A percentile compares a stretch with the other conserved stretches of the same genome.
These are phyloP conservation scores for Prietella phreatophila DNA, from an alignment of 2,113 vertebrate genomes.

Conservation along the genomic window DNA sequence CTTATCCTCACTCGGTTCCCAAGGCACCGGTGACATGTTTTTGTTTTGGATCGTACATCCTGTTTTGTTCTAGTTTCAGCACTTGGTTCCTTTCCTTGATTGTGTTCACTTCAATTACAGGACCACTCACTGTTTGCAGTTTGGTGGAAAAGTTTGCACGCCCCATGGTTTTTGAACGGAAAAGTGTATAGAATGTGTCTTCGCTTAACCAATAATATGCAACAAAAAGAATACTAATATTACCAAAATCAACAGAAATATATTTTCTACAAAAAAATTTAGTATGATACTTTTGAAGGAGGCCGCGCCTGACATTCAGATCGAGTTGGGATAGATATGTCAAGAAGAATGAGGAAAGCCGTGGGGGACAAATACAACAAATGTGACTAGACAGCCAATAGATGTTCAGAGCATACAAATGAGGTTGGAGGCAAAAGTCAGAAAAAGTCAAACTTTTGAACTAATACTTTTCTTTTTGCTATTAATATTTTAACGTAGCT, in stretches of 20 bases:
- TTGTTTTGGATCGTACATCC: neutral
- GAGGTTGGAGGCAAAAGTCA: neutral
- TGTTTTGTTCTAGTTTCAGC: neutral
- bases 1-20: neutral
- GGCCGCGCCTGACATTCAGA: neutral
- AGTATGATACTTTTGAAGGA: neutral
- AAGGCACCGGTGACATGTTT: neutral
- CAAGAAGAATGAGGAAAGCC: neutral
- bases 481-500: neutral
- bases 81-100: neutral
- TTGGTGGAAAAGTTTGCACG: neutral
- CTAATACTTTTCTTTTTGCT: neutral
- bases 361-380: neutral
- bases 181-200: neutral
- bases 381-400: neutral
- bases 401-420: neutral
- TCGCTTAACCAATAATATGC: neutral
- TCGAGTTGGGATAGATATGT: neutral
- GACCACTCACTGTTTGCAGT: neutral
- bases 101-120: neutral
- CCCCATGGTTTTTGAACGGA: neutral
- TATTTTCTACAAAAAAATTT: neutral
- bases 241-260: neutral
- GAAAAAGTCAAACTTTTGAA: no score
- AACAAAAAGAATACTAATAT: neutral